Percentiles rank a stretch among this genome's conserved stretches.
Evolutionary conservation across 2,888 invertebrate species (phyloP).

Genomic region (Criorhina ranunculi): DNA sequence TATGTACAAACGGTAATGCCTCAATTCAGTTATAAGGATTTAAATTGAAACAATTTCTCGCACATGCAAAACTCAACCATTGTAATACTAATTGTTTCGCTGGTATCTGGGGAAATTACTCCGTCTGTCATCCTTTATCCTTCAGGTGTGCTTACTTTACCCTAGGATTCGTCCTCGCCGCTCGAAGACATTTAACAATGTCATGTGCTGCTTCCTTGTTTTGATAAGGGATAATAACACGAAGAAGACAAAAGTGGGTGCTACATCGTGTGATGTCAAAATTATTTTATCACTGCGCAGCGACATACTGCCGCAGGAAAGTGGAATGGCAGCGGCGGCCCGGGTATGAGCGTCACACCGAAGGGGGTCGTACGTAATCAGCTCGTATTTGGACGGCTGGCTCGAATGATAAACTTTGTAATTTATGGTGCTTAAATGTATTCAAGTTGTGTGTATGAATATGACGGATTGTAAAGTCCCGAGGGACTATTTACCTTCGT

Average conservation of each 20-base stretch:
- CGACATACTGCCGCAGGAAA: conserved; percentile 56
- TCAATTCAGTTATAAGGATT: no score
- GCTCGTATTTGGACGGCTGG: conserved; percentile 59
- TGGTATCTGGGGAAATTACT: conserved; percentile 46
- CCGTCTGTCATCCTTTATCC: conserved; percentile 55
- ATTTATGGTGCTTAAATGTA: conserved; percentile 69
- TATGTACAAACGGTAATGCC: no score
- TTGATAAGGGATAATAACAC: conserved; percentile 69
- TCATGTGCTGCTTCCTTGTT: conserved; percentile 56
- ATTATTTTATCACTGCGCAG: conserved; percentile 66
- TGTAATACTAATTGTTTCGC: conserved; percentile 47
- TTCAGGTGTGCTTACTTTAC: conserved; percentile 30
- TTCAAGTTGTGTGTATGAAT: conserved; percentile 67
- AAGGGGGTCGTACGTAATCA: conserved; percentile 62
- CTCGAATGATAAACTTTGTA: conserved; percentile 68
- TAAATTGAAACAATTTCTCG: no score
- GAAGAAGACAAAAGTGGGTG: conserved; percentile 62
- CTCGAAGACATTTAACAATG: conserved; percentile 71
- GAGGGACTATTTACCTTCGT: conserved; percentile 29
- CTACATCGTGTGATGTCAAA: conserved; percentile 67
- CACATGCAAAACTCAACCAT: conserved; percentile 9
- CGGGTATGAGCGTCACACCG: conserved; percentile 13
- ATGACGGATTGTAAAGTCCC: conserved; percentile 66
- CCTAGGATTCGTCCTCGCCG: conserved; percentile 2
- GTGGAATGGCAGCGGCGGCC: neutral